These are phyloP conservation scores for Trissonchulus latispiculum DNA, from an alignment of 2,888 invertebrate genomes.

Conservation along the genomic window DNA sequence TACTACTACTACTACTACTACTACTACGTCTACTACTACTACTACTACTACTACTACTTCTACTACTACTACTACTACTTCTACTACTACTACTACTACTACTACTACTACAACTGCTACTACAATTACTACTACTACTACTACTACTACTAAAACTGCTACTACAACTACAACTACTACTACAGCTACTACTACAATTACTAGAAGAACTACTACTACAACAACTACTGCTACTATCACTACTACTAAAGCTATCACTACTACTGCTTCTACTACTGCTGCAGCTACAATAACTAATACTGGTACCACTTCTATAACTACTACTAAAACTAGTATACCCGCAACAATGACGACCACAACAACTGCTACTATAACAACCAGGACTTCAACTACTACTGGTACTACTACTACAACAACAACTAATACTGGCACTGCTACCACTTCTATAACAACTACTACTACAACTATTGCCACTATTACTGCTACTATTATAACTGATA, in stretches of 20 bases:
- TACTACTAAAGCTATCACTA: too few relatives aligned
- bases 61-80: neutral
- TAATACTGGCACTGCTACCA: conserved; percentile 1
- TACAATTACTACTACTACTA: neutral
- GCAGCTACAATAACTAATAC: too few relatives aligned
- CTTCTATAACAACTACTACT: neutral
- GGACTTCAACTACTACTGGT: neutral
- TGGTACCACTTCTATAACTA: neutral
- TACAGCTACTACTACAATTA: neutral
- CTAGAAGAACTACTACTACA: neutral
- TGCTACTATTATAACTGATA: conserved; percentile 3
- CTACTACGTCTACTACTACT: neutral
- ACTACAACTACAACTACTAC: neutral
- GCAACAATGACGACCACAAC: conserved; percentile 8
- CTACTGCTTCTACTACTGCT: too few relatives aligned
- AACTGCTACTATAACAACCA: neutral
- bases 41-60: neutral
- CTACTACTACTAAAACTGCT: neutral
- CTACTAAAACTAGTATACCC: neutral
- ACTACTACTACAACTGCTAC: neutral
- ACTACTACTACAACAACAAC: neutral
- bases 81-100: neutral
- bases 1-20: neutral
- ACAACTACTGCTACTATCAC: neutral
- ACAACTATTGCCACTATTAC: neutral